phyloP scores from a whole-genome alignment of 2,113 vertebrate species.

The Sinocyclocheilus maitianheensis region DNA sequence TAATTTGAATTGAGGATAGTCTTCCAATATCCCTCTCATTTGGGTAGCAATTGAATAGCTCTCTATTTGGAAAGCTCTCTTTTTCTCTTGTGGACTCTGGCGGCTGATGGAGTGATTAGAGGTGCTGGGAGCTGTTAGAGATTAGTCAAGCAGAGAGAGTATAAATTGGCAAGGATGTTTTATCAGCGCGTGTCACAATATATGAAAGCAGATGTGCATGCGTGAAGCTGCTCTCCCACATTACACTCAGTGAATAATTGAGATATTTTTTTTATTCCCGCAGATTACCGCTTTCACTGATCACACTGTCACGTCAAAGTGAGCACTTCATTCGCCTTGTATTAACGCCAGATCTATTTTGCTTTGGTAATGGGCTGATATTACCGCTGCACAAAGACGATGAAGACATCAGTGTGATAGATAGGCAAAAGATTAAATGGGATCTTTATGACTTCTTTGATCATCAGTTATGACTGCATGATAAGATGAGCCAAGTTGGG shows the following conservation, averaged over 20 bases:
- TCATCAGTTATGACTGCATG: constrained; percentile 89
- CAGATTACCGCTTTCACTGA: constrained; percentile 87
- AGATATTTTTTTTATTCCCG: constrained; percentile 82
- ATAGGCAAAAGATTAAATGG: constrained; percentile 91
- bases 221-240: constrained; percentile 87
- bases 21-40: constrained; percentile 88
- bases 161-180: constrained; percentile 96
- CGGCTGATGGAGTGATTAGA: constrained; percentile 92
- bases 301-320: constrained; percentile 88
- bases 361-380: constrained; percentile 92
- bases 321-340: constrained; percentile 85
- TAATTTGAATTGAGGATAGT: constrained; percentile 87
- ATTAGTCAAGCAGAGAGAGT: constrained; percentile 88
- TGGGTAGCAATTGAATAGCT: constrained; percentile 81
- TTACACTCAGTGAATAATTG: constrained; percentile 90
- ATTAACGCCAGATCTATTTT: constrained; percentile 89
- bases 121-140: constrained; percentile 83
- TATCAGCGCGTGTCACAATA: constrained; percentile 88
- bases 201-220: constrained; percentile 85
- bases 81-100: constrained; percentile 38
- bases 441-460: constrained; percentile 92
- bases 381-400: constrained; percentile 88
- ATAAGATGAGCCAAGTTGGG: constrained; percentile 82
- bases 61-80: constrained; percentile 56
- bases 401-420: constrained; percentile 88